Evolutionary conservation across 2,113 vertebrate genomes (phyloP).

Genomic region (Xerus inauris): DNA sequence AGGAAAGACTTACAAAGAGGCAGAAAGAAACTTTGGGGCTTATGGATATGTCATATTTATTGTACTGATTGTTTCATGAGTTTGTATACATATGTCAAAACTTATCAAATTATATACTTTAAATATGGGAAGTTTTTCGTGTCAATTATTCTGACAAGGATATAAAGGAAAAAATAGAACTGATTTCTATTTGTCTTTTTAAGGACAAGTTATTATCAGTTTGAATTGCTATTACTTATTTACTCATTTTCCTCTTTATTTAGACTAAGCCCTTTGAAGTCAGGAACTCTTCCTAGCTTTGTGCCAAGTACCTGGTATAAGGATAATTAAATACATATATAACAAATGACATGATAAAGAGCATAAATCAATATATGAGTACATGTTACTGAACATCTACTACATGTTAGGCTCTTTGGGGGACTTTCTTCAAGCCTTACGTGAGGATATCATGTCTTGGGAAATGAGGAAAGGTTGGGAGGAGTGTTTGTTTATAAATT

Average conservation of each 20-base stretch:
- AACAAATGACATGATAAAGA: neutral
- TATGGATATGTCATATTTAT: neutral
- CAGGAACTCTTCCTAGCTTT: neutral
- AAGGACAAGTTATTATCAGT: neutral
- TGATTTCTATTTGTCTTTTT: neutral
- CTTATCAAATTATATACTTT: neutral
- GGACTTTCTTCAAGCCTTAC: neutral
- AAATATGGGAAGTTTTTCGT: neutral
- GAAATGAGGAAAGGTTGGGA: neutral
- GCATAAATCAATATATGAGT: neutral
- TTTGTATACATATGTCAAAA: neutral
- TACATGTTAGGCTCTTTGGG: neutral
- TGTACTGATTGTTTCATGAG: neutral
- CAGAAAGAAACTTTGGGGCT: neutral
- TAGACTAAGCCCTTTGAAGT: conserved; percentile 3
- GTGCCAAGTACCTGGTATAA: neutral
- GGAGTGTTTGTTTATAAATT: neutral
- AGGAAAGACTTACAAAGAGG: neutral
- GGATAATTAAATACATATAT: neutral
- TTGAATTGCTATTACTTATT: neutral
- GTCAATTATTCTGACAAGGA: neutral
- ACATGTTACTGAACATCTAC: neutral
- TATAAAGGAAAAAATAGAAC: neutral
- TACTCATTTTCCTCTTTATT: neutral
- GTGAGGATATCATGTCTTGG: neutral